Evolutionary conservation across 2,888 invertebrate species (phyloP).

Genomic region (Dicyrtomina minuta): DNA sequence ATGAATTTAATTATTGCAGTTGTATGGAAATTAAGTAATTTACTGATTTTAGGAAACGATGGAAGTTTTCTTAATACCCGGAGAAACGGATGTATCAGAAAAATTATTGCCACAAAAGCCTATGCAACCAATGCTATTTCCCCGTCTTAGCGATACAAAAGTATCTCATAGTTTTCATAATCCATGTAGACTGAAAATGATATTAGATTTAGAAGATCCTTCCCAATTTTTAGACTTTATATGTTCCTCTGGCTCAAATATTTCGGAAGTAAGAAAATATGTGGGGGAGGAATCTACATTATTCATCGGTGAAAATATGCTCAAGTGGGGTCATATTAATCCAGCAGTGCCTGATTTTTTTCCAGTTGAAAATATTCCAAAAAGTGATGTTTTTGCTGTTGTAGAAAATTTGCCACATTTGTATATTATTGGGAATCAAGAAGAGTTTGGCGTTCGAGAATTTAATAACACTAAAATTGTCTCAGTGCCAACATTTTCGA

Average conservation of each 20-base stretch:
- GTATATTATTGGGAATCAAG: slow-evolving; percentile 46
- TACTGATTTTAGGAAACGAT: slow-evolving; percentile 57
- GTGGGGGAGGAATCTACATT: slow-evolving; percentile 69
- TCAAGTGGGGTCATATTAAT: slow-evolving; percentile 84
- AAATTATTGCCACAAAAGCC: slow-evolving; percentile 90
- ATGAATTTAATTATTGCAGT: neutral
- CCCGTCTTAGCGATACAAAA: slow-evolving; percentile 57
- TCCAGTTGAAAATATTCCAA: slow-evolving; percentile 45
- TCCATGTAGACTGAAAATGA: slow-evolving; percentile 39
- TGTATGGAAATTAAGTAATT: neutral
- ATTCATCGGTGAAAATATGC: slow-evolving; percentile 73
- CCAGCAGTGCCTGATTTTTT: slow-evolving; percentile 94
- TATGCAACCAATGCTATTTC: slow-evolving; percentile 85
- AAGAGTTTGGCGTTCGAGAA: slow-evolving; percentile 31
- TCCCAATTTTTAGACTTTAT: slow-evolving; percentile 37
- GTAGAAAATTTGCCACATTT: slow-evolving; percentile 40
- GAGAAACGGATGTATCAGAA: slow-evolving; percentile 85
- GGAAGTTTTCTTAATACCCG: slow-evolving; percentile 86
- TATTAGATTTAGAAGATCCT: neutral
- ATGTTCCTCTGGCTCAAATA: slow-evolving; percentile 77
- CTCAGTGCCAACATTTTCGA: slow-evolving; percentile 43
- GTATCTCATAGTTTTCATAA: slow-evolving; percentile 39
- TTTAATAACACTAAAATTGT: slow-evolving; percentile 46
- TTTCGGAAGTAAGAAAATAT: slow-evolving; percentile 73
- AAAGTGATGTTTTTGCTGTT: slow-evolving; percentile 45